These are phyloP conservation scores for Theristicus caerulescens DNA, from an alignment of 2,113 vertebrate genomes.

Conservation along the genomic window DNA sequence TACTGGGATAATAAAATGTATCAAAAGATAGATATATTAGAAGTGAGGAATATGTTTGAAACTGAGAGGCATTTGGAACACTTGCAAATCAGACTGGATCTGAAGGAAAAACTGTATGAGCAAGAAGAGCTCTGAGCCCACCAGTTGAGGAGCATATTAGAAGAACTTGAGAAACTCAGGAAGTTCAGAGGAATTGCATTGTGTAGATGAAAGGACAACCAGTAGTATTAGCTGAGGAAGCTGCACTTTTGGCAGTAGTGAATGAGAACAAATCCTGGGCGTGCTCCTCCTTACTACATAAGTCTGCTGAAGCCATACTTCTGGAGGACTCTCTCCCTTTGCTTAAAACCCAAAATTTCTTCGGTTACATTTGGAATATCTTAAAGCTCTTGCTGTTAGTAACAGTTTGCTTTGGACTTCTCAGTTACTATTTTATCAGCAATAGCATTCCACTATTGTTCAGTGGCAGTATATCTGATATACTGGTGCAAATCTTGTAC, in stretches of 20 bases:
- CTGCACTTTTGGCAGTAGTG: background rate
- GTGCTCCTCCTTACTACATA: background rate
- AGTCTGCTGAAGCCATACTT: background rate
- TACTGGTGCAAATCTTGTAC: background rate
- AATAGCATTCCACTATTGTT: background rate
- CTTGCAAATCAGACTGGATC: background rate
- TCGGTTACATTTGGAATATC: background rate
- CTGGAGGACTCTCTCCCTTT: background rate
- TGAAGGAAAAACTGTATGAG: background rate
- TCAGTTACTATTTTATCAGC: background rate
- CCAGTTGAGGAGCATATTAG: background rate
- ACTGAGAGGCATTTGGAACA: background rate
- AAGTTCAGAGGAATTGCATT: background rate
- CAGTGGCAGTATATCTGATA: background rate
- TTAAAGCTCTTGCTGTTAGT: background rate
- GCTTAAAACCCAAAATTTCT: background rate
- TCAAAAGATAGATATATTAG: background rate
- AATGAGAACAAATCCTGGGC: background rate
- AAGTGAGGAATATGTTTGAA: background rate
- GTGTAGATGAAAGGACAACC: background rate
- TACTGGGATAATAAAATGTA: background rate
- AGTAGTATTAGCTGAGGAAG: background rate
- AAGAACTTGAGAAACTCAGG: background rate
- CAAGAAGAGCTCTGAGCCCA: background rate
- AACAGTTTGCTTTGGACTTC: background rate